A percentile compares a stretch with the other conserved stretches of the same genome.
These are phyloP conservation scores for Magallana ariakensis DNA, from an alignment of 1,140 invertebrate species.

Conservation along the genomic window DNA sequence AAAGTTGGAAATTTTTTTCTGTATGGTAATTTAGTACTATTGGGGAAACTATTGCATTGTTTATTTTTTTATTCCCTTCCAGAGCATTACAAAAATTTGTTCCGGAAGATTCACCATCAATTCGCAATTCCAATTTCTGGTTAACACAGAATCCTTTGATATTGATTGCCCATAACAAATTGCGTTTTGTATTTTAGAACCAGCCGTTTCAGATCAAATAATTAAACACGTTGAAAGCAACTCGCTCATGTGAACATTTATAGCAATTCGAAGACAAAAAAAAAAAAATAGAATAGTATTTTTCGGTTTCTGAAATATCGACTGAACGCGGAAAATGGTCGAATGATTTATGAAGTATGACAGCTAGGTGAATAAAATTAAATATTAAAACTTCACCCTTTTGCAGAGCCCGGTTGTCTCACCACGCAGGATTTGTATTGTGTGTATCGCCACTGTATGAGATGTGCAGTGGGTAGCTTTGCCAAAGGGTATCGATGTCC, in stretches of 20 bases:
- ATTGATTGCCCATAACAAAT: slow-evolving; percentile 2
- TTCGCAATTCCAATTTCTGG: not conserved
- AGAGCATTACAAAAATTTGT: not conserved
- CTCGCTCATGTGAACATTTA: slow-evolving; percentile 23
- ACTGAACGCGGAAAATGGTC: not conserved
- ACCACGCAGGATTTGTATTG: too few relatives aligned
- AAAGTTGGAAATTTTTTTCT: too few relatives aligned
- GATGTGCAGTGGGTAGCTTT: too few relatives aligned
- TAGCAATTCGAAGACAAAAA: not conserved
- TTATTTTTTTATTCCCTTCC: too few relatives aligned
- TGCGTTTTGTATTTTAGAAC: slow-evolving; percentile 9
- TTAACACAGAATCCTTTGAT: slow-evolving; percentile 10
- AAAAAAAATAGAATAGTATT: not conserved
- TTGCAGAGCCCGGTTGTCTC: not conserved
- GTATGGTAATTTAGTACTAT: too few relatives aligned
- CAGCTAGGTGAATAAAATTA: not conserved
- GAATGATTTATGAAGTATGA: not conserved
- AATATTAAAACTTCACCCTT: not conserved
- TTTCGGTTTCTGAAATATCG: not conserved
- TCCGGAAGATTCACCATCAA: not conserved
- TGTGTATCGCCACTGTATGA: too few relatives aligned
- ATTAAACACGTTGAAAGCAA: not conserved
- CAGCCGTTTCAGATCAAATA: not conserved
- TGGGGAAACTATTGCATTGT: too few relatives aligned
- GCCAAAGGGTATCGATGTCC: too few relatives aligned